Conservation (phyloP, 1,140 invertebrate species). For the Physella acuta region DNA sequence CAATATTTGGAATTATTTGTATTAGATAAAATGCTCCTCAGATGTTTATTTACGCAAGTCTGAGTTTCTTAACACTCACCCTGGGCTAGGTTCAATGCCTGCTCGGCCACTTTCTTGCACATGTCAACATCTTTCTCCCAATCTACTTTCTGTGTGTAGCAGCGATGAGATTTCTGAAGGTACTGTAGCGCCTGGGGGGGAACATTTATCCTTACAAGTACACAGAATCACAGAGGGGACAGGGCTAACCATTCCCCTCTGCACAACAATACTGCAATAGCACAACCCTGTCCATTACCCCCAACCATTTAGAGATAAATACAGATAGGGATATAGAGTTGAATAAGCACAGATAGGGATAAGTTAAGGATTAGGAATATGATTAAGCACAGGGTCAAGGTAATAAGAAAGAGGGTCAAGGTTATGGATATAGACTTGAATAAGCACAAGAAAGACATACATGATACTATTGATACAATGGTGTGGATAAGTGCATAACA, state of each 20-base stretch:
- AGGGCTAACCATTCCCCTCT: background rate
- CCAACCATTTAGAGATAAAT: background rate
- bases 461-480: no score
- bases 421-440: no score
- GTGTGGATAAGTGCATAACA: no score
- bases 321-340: background rate
- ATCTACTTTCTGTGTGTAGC: slow-evolving; percentile 60
- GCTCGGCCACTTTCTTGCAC: slow-evolving; percentile 46
- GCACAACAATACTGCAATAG: background rate
- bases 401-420: no score
- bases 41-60: background rate
- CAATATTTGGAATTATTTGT: background rate
- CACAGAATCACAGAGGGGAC: background rate
- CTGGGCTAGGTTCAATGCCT: slow-evolving; percentile 48
- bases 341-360: background rate
- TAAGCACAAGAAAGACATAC: no score
- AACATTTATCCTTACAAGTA: background rate
- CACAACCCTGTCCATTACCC: no score
- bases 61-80: slow-evolving; percentile 33
- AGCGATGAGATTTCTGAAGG: slow-evolving; percentile 63
- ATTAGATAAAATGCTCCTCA: background rate
- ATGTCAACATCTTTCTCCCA: slow-evolving; percentile 65
- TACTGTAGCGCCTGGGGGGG: slow-evolving; percentile 62
- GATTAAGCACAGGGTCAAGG: no score
- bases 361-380: background rate